These are phyloP conservation scores for Blennius ocellaris DNA, from an alignment of 2,113 vertebrate species.

Conservation along the genomic window DNA sequence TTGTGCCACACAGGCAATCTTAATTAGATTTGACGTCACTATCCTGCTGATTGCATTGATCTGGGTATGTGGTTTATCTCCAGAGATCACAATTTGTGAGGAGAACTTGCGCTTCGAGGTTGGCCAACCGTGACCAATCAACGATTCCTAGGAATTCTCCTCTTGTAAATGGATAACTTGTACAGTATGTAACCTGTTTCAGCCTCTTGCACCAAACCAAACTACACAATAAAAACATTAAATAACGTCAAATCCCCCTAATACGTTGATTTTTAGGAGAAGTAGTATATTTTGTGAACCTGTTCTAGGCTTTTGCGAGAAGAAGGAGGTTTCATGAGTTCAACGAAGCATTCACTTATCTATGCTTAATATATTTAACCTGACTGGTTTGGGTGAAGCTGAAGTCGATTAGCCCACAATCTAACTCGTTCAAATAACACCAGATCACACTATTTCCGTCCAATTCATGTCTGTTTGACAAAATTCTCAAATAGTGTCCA, in stretches of 20 bases:
- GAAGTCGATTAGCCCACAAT: conserved; percentile 10
- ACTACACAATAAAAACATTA: neutral
- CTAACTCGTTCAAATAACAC: conserved; percentile 15
- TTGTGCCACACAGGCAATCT: conserved; percentile 71
- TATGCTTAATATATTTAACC: neutral
- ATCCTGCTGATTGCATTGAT: conserved; percentile 62
- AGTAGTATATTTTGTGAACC: too few species aligned
- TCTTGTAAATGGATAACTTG: conserved; percentile 8
- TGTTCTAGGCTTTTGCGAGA: too few species aligned
- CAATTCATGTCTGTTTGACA: conserved; percentile 32
- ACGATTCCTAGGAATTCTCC: conserved; percentile 27
- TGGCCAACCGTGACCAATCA: conserved; percentile 65
- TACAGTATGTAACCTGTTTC: neutral
- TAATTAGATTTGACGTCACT: conserved; percentile 81
- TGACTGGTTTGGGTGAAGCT: conserved; percentile 2
- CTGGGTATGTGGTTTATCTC: conserved; percentile 56
- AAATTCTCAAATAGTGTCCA: conserved; percentile 44
- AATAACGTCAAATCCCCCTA: neutral
- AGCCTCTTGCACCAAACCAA: neutral
- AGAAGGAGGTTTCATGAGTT: too few species aligned
- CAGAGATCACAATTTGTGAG: conserved; percentile 64
- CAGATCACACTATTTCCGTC: conserved; percentile 2
- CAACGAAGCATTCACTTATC: too few species aligned
- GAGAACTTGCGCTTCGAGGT: conserved; percentile 54
- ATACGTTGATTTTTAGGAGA: too few species aligned